Evolutionary conservation across 1,140 invertebrate species (phyloP).

Genomic region (Trichonephila clavata): DNA sequence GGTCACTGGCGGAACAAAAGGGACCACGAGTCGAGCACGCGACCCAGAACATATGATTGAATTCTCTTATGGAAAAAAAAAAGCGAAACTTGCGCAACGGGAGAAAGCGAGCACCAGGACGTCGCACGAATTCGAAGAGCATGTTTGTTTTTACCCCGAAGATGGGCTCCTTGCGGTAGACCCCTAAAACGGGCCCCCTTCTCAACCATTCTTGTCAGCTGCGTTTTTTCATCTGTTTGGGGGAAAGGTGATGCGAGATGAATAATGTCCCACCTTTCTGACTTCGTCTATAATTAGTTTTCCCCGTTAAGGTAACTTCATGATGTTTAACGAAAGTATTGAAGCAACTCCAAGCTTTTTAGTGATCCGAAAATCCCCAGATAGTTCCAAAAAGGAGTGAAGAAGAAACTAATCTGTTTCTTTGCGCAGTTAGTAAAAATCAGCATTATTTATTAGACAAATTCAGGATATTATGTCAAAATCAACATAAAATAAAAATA

Average conservation of each 20-base stretch:
- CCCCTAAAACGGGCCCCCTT: background rate
- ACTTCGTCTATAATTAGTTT: background rate
- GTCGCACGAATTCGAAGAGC: background rate
- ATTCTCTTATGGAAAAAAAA: background rate
- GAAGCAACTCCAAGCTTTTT: no score
- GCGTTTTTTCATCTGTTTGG: conserved; percentile 24
- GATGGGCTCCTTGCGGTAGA: background rate
- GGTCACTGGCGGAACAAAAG: conserved; percentile 52
- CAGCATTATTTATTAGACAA: no score
- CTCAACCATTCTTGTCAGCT: conserved; percentile 50
- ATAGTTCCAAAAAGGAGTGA: no score
- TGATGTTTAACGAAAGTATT: no score
- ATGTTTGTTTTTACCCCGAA: background rate
- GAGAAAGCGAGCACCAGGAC: background rate
- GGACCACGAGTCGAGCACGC: conserved; percentile 60
- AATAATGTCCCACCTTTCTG: background rate
- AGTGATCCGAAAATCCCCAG: no score
- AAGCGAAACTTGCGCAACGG: conserved; percentile 10
- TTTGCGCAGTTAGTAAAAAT: no score
- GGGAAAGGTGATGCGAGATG: background rate
- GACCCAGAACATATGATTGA: background rate
- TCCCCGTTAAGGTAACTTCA: background rate
- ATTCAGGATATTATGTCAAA: no score
- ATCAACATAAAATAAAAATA: no score
- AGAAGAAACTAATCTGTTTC: no score